These are phyloP conservation scores for Lapara coniferarum DNA, from an alignment of 2,888 invertebrate genomes.

Conservation along the genomic window DNA sequence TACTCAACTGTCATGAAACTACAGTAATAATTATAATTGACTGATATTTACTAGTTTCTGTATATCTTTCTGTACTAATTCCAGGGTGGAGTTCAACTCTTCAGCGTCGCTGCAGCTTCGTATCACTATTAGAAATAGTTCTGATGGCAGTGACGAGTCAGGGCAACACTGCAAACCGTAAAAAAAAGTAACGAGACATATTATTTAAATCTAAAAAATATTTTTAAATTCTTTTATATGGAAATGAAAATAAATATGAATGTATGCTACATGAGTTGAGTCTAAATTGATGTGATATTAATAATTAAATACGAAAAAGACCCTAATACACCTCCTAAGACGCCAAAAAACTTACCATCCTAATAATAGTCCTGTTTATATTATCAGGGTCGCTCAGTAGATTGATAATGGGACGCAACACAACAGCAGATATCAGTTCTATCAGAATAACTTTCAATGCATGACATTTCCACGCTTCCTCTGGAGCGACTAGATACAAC, in stretches of 20 bases:
- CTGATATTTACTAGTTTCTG: conserved; percentile 84
- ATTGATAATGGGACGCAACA: conserved; percentile 88
- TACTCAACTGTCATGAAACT: not conserved
- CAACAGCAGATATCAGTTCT: conserved; percentile 88
- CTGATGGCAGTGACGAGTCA: conserved; percentile 89
- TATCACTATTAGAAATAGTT: conserved; percentile 92
- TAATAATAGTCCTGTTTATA: conserved; percentile 94
- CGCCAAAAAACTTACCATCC: conserved; percentile 87
- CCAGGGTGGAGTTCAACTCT: conserved; percentile 91
- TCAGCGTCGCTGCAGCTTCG: conserved; percentile 91
- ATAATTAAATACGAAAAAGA: too few species aligned
- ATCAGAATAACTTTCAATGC: conserved; percentile 90
- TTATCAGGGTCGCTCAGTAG: conserved; percentile 94
- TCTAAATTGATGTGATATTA: too few species aligned
- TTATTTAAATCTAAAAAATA: not conserved
- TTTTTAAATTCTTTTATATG: too few species aligned
- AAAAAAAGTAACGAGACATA: not conserved
- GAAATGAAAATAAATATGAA: too few species aligned
- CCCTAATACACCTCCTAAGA: not conserved
- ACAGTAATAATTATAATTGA: not conserved
- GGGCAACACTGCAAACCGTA: conserved; percentile 86
- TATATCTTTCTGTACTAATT: conserved; percentile 92
- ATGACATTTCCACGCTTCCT: conserved; percentile 92
- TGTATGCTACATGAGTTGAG: too few species aligned
- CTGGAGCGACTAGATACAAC: conserved; percentile 91